Evolutionary conservation across 2,797 vertebrate genomes (phyloP), one percentile per base, ranked within the genome.

Genomic region (Semotilus atromaculatus): DNA sequence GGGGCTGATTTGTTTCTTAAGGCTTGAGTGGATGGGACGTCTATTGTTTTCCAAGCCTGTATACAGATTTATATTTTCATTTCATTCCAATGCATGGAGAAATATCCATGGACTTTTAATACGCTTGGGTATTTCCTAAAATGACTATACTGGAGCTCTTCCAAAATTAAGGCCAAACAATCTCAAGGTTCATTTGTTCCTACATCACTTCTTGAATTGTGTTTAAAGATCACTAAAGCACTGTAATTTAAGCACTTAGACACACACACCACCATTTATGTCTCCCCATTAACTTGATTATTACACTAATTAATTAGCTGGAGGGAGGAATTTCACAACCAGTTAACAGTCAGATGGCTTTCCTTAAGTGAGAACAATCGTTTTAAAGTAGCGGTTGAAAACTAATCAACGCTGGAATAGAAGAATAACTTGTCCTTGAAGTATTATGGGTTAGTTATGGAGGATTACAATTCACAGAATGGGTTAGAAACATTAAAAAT

Each of bases 261-360:
- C 78, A 60, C 86, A 80, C 84, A 86, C 79, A 68, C 81, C 51
- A 77, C 83, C 85, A 86, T 90, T 90, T 89, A 89, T 84, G 87
- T 83, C 88, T 88, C 75, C 83, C 82, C 86, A 90, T 89, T 90
- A 90, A 86, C 85, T 87, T 88, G 86, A 85, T 87, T 89, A 87
- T 89, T 89, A 82, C 86, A 29, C 80, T 88, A 88, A 90, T 89
- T 84, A 88, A 90, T 89, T 90, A 86, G 45, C 45, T 48, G 45
- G 83, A 85, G 85, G 72, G 86, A 86, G 86, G 80, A 81, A 86
- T 89, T 90, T 89, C 83, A 88, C 88, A 87, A 87, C 76, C 89
- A 73, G 88, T 90, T 88, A 89, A 85, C 81, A 85, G 70, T 87
- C 86, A 80, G 83, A 87, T 86, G 84, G 85, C 86, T 86, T 76